Conservation (phyloP, 1,140 invertebrate genomes). For the Drosophila bocki region DNA sequence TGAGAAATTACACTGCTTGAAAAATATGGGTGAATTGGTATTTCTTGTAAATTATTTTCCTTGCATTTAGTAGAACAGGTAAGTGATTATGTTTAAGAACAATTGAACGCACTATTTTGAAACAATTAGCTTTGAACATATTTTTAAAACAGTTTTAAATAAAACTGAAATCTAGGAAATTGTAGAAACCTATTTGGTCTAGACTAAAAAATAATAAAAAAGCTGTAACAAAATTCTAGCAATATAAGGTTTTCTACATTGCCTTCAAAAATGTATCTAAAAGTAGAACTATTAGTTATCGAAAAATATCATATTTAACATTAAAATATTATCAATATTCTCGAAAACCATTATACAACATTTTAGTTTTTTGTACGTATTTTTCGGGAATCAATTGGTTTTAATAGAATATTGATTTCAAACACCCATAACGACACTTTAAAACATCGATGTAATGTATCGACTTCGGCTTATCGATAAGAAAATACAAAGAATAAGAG, state of each 20-base stretch:
- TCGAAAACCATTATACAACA: too few relatives aligned
- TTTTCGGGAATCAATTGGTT: too few relatives aligned
- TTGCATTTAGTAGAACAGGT: conserved; percentile 16
- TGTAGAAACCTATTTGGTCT: too few relatives aligned
- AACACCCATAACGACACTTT: too few relatives aligned
- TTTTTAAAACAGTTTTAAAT: neutral
- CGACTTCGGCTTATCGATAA: too few relatives aligned
- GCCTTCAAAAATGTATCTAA: neutral
- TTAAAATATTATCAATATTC: too few relatives aligned
- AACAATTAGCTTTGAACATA: conserved; percentile 2
- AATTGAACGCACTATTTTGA: conserved; percentile 24
- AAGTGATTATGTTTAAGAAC: conserved; percentile 4
- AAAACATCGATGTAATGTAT: too few relatives aligned
- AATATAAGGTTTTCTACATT: too few relatives aligned
- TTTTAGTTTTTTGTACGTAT: too few relatives aligned
- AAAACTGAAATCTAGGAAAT: neutral
- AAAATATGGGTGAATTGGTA: conserved; percentile 10
- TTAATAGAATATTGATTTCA: too few relatives aligned
- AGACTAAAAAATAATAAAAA: neutral
- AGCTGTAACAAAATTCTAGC: neutral
- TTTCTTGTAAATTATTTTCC: conserved; percentile 12
- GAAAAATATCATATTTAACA: neutral
- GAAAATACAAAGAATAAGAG: too few relatives aligned
- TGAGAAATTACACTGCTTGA: conserved; percentile 18
- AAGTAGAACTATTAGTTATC: neutral